These are phyloP conservation scores for Camelus bactrianus DNA, from an alignment of 2,113 vertebrate genomes.

Conservation along the genomic window DNA sequence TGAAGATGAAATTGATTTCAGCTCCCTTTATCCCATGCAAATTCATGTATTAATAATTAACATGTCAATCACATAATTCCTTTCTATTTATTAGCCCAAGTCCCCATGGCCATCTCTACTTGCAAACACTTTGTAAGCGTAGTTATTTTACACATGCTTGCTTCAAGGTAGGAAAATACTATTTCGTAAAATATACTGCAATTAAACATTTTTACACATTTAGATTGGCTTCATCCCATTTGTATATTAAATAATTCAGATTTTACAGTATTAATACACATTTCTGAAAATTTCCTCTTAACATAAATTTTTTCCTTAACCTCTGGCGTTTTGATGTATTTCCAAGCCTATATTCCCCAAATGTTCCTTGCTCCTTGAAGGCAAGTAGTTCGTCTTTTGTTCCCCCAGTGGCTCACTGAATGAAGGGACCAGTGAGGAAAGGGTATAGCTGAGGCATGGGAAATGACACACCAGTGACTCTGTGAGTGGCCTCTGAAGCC, in stretches of 20 bases:
- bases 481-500: not conserved
- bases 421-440: rapidly evolving
- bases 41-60: conserved; percentile 30
- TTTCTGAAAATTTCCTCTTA: not conserved
- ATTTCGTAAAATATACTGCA: not conserved
- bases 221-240: not conserved
- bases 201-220: not conserved
- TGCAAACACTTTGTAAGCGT: not conserved
- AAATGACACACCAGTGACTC: not conserved
- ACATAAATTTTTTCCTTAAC: not conserved
- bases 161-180: conserved; percentile 43
- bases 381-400: not conserved
- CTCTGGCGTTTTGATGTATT: not conserved
- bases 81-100: conserved; percentile 46
- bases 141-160: conserved; percentile 10
- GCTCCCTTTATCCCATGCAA: not conserved
- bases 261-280: not conserved
- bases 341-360: not conserved
- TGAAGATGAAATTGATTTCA: not conserved
- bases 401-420: not conserved
- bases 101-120: not conserved
- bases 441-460: rapidly evolving
- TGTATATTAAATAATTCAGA: conserved; percentile 15
- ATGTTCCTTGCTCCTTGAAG: not conserved
- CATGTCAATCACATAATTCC: not conserved